phyloP scores from a whole-genome alignment of 2,113 vertebrate species.

The Piprites chloris region DNA sequence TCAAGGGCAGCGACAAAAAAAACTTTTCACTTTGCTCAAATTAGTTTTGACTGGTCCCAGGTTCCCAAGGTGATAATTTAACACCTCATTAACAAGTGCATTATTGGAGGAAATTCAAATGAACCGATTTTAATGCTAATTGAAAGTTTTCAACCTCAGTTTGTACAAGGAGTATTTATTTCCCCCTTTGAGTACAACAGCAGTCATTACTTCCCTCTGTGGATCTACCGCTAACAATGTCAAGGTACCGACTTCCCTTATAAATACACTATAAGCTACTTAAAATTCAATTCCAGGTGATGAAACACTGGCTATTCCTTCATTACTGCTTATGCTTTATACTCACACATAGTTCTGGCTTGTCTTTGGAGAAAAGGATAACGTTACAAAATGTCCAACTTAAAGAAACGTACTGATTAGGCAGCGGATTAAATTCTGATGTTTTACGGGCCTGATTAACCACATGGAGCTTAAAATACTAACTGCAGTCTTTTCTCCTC shows the following conservation, averaged over 20 bases:
- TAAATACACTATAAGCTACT: neutral
- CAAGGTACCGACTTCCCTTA: neutral
- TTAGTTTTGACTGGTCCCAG: constrained; percentile 59
- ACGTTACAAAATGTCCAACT: neutral
- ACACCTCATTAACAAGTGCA: constrained; percentile 70
- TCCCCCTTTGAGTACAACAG: neutral
- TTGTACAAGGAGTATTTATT: constrained; percentile 2
- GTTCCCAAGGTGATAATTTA: constrained; percentile 69
- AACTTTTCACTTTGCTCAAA: constrained; percentile 47
- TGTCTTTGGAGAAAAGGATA: neutral
- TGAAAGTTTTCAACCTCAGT: constrained; percentile 44
- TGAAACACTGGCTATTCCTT: neutral
- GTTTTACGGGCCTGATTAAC: neutral
- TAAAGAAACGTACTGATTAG: neutral
- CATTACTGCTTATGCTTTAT: neutral
- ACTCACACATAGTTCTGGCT: neutral
- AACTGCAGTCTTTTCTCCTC: neutral
- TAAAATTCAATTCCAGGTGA: neutral
- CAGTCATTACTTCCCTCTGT: neutral
- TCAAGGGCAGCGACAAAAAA: constrained; percentile 36
- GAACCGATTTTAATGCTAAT: constrained; percentile 56
- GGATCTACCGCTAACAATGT: neutral
- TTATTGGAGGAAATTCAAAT: constrained; percentile 69
- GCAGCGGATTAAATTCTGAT: neutral
- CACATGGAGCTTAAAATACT: neutral